Conservation (phyloP, 2,888 invertebrate species). For the Acronicta aceris region DNA sequence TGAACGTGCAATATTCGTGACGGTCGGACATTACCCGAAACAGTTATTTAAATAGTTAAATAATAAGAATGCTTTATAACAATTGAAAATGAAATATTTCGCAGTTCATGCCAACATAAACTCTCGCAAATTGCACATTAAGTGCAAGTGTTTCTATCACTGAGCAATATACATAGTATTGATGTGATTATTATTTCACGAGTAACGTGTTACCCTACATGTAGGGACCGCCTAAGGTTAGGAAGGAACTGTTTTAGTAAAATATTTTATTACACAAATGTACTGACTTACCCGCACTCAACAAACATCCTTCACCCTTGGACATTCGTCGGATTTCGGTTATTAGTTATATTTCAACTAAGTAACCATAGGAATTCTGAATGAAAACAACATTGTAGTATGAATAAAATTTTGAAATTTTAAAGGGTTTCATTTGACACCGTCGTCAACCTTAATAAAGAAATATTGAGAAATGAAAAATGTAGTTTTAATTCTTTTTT, state of each 20-base stretch:
- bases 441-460: constrained; percentile 85
- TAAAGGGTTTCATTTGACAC: constrained; percentile 86
- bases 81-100: too few relatives aligned
- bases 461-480: constrained; percentile 77
- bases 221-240: constrained; percentile 8
- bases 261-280: constrained; percentile 36
- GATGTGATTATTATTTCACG: background rate
- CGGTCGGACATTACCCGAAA: too few relatives aligned
- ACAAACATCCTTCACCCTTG: constrained; percentile 64
- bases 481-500: constrained; percentile 86
- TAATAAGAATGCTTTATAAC: too few relatives aligned
- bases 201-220: background rate
- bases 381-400: constrained; percentile 66
- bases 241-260: constrained; percentile 29
- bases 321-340: constrained; percentile 53
- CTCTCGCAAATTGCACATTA: too few relatives aligned
- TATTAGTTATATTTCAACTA: constrained; percentile 49
- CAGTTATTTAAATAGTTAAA: too few relatives aligned
- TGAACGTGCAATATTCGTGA: too few relatives aligned
- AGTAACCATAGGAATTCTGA: constrained; percentile 51
- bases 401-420: constrained; percentile 80
- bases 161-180: too few relatives aligned
- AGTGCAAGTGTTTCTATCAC: too few relatives aligned
- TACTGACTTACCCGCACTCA: constrained; percentile 55
- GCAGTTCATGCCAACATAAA: too few relatives aligned